These are phyloP conservation scores for Gopherus evgoodei DNA, from an alignment of 2,113 vertebrate genomes.

Conservation along the genomic window DNA sequence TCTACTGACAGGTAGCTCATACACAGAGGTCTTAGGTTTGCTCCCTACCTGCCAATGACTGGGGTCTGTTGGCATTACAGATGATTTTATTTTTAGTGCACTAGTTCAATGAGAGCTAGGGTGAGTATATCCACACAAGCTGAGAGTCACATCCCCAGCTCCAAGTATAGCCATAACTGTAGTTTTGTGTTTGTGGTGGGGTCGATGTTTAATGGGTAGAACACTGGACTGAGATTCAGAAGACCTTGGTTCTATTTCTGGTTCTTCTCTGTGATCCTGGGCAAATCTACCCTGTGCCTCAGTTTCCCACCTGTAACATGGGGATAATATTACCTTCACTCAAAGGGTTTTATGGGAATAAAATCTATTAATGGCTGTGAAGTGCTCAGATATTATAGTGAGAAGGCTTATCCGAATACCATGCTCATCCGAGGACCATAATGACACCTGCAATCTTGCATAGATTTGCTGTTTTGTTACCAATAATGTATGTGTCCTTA, in stretches of 20 bases:
- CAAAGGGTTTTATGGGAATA: not conserved
- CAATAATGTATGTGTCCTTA: not conserved
- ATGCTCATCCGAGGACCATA: not conserved
- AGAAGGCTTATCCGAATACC: not conserved
- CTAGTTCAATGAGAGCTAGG: not conserved
- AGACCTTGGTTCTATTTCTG: not conserved
- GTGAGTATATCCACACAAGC: not conserved
- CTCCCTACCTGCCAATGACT: too few species aligned
- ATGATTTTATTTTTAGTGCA: not conserved
- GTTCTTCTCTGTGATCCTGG: not conserved
- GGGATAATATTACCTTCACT: not conserved
- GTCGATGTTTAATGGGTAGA: not conserved
- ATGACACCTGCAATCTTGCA: not conserved
- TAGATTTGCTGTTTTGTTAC: not conserved
- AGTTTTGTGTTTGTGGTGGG: not conserved
- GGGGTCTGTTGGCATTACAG: too few species aligned
- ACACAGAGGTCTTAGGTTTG: too few species aligned
- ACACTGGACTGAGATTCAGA: not conserved
- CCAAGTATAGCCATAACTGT: not conserved
- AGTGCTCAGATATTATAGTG: not conserved
- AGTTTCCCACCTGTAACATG: not conserved
- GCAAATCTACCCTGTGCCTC: not conserved
- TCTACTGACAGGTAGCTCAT: too few species aligned
- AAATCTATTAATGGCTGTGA: not conserved
- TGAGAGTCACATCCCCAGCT: not conserved